Base-by-base conservation (phyloP, 2,888 invertebrate species). In the Nemoura dubitans region DNA sequence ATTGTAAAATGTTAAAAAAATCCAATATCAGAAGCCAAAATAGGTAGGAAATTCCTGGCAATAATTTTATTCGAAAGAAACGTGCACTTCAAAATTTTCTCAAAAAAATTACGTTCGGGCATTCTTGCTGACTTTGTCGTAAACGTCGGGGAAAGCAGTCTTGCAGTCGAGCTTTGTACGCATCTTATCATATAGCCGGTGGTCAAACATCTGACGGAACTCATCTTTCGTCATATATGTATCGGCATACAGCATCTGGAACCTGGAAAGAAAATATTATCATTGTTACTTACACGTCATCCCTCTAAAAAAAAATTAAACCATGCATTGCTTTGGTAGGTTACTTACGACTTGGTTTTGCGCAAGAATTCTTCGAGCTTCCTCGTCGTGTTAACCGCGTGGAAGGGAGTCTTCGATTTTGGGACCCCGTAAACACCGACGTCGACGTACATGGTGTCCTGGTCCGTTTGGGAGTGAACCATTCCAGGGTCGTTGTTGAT, bases 191-290 rank as follows among this genome's bases (percentile, higher is more conserved):
- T 97, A 97, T 16, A 97, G 92, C 0, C 92, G 92, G 91, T 96
- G 96, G 91, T 97, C 95, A 91, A 97, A 97, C 97, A 97, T 97
- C 84, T 92, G 90, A 7, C 95, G 91, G 91, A 97, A 97, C 91
- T 97, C 97, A 10, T 95, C 94, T 28, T 92, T 90, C 0, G 95
- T 95, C 89, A 95, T 94, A 91, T 95, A 96, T 0, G 96, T 96
- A 90, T 97, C 97, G 0, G 96, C 96, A 90, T 97, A 97, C 59
- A 97, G 91, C 97, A 97, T 97, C 92, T 97, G 96, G 91, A 95
- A 96, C 14, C 94, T 95, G 90, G 82, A 87, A 87, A 28, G 28
- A 30, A 85, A 85, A 77, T 6, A 80, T 3, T 30, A 76, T 78
- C 2, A 26, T 28, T 78, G 25, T 78, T 26, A 59, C 14, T 59